Evolutionary conservation across 2,113 vertebrate genomes (phyloP).

Genomic region (Sula dactylatra): DNA sequence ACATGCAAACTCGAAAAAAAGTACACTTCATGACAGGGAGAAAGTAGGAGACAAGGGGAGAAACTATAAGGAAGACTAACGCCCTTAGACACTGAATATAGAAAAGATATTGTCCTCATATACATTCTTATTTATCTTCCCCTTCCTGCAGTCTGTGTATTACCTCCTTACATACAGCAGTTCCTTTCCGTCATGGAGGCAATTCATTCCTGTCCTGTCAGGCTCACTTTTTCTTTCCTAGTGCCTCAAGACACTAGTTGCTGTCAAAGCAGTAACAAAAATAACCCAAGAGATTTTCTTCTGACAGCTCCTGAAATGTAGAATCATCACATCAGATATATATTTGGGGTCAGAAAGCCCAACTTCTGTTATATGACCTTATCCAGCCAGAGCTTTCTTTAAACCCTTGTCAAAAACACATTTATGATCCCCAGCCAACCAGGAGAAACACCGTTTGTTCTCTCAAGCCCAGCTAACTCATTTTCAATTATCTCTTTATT

Average conservation of each 20-base stretch:
- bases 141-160: not conserved
- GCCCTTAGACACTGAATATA: not conserved
- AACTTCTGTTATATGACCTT: not conserved
- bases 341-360: conserved; percentile 20
- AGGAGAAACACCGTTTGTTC: not conserved
- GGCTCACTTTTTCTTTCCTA: conserved; percentile 11
- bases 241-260: conserved; percentile 41
- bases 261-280: conserved; percentile 58
- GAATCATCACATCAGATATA: conserved; percentile 6
- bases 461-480: not conserved
- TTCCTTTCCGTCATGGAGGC: conserved; percentile 12
- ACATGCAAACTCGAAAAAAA: not conserved
- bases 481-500: conserved; percentile 1
- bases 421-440: not conserved
- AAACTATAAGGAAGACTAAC: not conserved
- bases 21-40: not conserved
- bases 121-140: conserved; percentile 32
- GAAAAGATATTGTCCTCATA: conserved; percentile 3
- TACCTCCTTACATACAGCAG: not conserved
- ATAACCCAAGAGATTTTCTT: conserved; percentile 56
- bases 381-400: not conserved
- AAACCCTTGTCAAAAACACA: not conserved
- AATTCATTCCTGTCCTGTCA: conserved; percentile 48
- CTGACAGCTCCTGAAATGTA: conserved; percentile 26
- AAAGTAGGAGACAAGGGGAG: not conserved